Evolutionary conservation across 1,140 invertebrate genomes (phyloP), one percentile per base, ranked within the genome.

Genomic region (Penaeus japonicus): DNA sequence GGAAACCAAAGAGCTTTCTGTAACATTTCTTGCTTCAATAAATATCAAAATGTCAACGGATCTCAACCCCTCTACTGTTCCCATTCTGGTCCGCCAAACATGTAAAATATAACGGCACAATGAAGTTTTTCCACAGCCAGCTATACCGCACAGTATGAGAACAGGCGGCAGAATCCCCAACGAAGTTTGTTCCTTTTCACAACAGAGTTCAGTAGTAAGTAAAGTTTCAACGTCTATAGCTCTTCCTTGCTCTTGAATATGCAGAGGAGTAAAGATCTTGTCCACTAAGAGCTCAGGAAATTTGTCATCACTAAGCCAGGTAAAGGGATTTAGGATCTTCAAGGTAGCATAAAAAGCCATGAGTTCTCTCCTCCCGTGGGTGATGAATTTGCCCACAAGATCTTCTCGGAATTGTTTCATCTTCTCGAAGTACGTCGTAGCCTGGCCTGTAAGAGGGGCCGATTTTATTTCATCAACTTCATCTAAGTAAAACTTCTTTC

Each of bases 201-300:
- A 15, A 30, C 75, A 7, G 20, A n/a, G 22, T 27, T 88, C 65
- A 22, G 79, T 77, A 17, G 47, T 24, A 7, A 88, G 53, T 24
- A 88, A 27, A 35, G 62, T 47, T 3, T 53, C 35, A 18, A 73
- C 24, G 10, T 83, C 62, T 53, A 88, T 32, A 53, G 2, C 24
- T 27, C 79, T 82, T 30, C 24, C n/a, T 22, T 82, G 1, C 2
- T 88, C 62, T 2, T n/a, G 32, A 39, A 88, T 88, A 22, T 87
- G 70, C 18, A 90, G 77, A 27, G 87, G 85, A n/a, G 89, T 90
- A 47, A 90, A 90, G 81, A 90, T 87, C 54, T 85, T 90, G 53
- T 84, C 55, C 65, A 90, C 75, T 4, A 54, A 39, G 47, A 90
- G 27, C 39, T 87, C 85, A 24, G 80, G 89, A 78, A 90, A 90